A percentile compares a stretch with the other conserved stretches of the same genome.
These are phyloP conservation scores for Bombus huntii DNA, from an alignment of 1,140 invertebrate species.

Conservation along the genomic window DNA sequence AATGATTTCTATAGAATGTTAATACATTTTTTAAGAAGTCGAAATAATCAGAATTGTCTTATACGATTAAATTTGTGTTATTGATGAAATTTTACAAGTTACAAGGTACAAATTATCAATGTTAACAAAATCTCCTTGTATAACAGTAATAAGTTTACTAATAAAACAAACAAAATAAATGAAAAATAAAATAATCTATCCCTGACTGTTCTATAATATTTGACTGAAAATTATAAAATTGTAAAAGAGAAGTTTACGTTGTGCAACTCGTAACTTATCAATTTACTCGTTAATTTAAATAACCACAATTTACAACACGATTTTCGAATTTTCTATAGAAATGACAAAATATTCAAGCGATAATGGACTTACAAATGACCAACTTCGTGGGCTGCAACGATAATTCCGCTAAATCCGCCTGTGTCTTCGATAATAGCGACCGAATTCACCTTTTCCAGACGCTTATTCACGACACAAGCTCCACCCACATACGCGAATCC, in stretches of 20 bases:
- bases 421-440: slow-evolving; percentile 98
- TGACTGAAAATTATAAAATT: background rate
- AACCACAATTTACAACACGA: background rate
- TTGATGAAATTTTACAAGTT: background rate
- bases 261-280: background rate
- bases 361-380: slow-evolving; percentile 94
- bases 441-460: slow-evolving; percentile 97
- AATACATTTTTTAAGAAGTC: background rate
- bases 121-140: no score
- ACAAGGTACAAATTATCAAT: background rate
- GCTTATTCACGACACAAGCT: slow-evolving; percentile 97
- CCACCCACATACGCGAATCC: slow-evolving; percentile 98
- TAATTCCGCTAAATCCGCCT: slow-evolving; percentile 97
- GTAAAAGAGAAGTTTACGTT: background rate
- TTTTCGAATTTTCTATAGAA: background rate
- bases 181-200: no score
- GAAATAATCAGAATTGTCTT: background rate
- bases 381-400: slow-evolving; percentile 97
- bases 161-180: no score
- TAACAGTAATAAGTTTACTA: no score
- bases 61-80: background rate
- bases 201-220: no score
- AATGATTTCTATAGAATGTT: background rate
- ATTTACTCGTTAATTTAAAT: background rate
- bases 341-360: background rate